Percentiles rank a stretch among this genome's conserved stretches.
Evolutionary conservation across 2,888 invertebrate species (phyloP).

Genomic region (Metallyticus violacea): DNA sequence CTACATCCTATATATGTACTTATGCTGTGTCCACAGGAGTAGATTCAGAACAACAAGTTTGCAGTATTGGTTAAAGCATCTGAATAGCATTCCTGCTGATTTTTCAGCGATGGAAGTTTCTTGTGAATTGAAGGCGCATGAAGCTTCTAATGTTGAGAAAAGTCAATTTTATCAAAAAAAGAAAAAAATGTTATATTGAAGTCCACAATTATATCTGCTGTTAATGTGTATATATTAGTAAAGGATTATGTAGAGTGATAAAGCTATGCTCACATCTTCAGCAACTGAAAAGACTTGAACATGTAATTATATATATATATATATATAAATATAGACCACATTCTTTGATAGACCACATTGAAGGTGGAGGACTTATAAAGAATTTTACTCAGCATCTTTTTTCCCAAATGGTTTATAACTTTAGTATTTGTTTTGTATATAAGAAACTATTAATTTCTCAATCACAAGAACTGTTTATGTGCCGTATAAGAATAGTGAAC

Average conservation of each 20-base stretch:
- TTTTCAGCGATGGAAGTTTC: not conserved
- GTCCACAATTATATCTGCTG: slow-evolving; percentile 16
- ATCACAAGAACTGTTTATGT: not conserved
- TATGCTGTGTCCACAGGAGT: not conserved
- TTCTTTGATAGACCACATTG: not conserved
- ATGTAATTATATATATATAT: not conserved
- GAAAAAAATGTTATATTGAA: slow-evolving; percentile 1
- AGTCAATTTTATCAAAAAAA: slow-evolving; percentile 8
- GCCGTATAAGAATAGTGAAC: not conserved
- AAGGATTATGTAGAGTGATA: slow-evolving; percentile 1
- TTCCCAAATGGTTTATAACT: slow-evolving; percentile 14
- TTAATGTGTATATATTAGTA: slow-evolving; percentile 20
- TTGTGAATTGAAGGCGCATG: not conserved
- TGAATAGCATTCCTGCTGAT: not conserved
- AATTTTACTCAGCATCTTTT: slow-evolving; percentile 11
- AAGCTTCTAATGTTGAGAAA: not conserved
- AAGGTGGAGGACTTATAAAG: slow-evolving; percentile 23
- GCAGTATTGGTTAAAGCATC: too few species aligned
- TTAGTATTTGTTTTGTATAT: slow-evolving; percentile 17
- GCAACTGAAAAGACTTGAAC: slow-evolving; percentile 1
- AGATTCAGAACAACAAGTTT: not conserved
- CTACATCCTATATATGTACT: not conserved
- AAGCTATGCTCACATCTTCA: slow-evolving; percentile 13
- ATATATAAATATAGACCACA: not conserved
- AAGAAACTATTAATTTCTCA: slow-evolving; percentile 5